Conservation (phyloP, 2,888 invertebrate species). For the Elgonia sp. region DNA sequence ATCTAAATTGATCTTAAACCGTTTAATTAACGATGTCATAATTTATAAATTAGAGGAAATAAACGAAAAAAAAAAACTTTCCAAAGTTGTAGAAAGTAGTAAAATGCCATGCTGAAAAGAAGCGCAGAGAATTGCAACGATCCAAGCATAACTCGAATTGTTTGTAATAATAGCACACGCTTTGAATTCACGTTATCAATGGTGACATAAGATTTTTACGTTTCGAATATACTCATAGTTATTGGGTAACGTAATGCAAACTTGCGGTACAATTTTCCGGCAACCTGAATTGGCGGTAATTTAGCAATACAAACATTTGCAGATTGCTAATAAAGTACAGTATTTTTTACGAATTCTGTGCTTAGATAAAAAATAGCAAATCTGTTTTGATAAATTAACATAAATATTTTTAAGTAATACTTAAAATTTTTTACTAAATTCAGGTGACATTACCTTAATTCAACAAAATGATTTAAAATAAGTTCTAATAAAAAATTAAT, state of each 20-base stretch:
- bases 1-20: too few species aligned
- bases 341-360: too few species aligned
- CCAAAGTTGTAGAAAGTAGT: conserved; percentile 53
- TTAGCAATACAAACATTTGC: background rate
- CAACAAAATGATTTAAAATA: too few species aligned
- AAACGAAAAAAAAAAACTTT: conserved; percentile 45
- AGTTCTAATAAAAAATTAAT: too few species aligned
- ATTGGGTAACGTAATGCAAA: conserved; percentile 13
- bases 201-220: conserved; percentile 47
- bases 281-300: background rate
- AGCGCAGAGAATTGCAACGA: conserved; percentile 16
- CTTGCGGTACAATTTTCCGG: conserved; percentile 16
- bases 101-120: conserved; percentile 28
- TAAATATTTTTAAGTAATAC: too few species aligned
- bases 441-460: too few species aligned
- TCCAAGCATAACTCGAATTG: conserved; percentile 46
- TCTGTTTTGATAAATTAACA: too few species aligned
- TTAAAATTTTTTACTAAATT: too few species aligned
- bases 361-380: too few species aligned
- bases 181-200: conserved; percentile 41
- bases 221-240: conserved; percentile 8
- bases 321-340: too few species aligned
- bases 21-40: background rate
- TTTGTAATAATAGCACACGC: conserved; percentile 43
- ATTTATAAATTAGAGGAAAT: background rate